Conservation (phyloP, 2,888 invertebrate genomes). For the Melanchra persicariae region DNA sequence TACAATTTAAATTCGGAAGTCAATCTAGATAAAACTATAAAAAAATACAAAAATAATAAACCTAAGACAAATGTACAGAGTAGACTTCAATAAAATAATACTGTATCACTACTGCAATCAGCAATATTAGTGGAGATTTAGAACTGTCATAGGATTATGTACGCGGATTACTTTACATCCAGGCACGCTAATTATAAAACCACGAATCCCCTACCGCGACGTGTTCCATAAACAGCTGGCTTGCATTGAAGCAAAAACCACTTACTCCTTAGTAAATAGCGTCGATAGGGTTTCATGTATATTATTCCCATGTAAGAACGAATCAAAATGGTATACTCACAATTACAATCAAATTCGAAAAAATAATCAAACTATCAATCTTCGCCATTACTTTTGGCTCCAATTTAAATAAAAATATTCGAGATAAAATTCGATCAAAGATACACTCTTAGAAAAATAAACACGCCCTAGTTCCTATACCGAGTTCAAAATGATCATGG, state of each 20-base stretch:
- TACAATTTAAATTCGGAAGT: constrained; percentile 75
- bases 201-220: constrained; percentile 35
- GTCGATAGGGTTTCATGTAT: constrained; percentile 53
- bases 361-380: constrained; percentile 49
- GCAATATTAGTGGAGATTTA: constrained; percentile 81
- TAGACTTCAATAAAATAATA: constrained; percentile 89
- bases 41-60: constrained; percentile 81
- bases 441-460: constrained; percentile 73
- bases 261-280: constrained; percentile 36
- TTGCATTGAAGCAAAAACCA: constrained; percentile 29
- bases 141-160: constrained; percentile 62
- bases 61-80: constrained; percentile 87
- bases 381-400: constrained; percentile 35
- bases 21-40: constrained; percentile 81
- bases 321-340: constrained; percentile 50
- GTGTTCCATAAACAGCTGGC: constrained; percentile 24
- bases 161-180: constrained; percentile 56
- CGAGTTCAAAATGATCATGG: constrained; percentile 61
- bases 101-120: constrained; percentile 87
- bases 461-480: constrained; percentile 61
- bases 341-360: constrained; percentile 43
- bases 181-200: constrained; percentile 41
- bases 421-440: constrained; percentile 60
- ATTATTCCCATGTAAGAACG: constrained; percentile 41
- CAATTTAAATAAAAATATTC: constrained; percentile 59